Base-by-base conservation (phyloP, 2,797 vertebrate genomes). In the Acanthis flammea region DNA sequence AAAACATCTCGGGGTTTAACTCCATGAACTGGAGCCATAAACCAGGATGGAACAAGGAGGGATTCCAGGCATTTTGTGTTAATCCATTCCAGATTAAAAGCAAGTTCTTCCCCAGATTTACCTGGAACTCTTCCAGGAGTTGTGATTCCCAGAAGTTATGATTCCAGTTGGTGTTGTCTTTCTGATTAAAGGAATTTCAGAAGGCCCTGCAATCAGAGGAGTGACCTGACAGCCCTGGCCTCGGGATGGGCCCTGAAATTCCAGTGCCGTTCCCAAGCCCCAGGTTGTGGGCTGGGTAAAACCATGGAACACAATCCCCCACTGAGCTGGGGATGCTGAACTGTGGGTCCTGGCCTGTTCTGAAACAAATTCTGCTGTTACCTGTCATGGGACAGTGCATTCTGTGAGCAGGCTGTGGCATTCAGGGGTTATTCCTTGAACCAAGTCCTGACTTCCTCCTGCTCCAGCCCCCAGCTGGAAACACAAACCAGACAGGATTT, bases 101-200 rank as follows among this genome's bases (percentile, higher is more conserved):
- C 86, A 76, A 73, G 39, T 53, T 76, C 81, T 87, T 92, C 60
- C 30, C 75, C 86, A 82, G 87, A 35, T 93, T 89, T 61, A 94
- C 89, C 89, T 94, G 94, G 87, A 91, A 17, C 41, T 7, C 27
- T 70, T 87, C 91, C 94, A 94, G 92, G 47, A 93, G 86, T 57
- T 79, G 1, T 58, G 77, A 70, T 92, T 91, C 84, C 86, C 91
- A 90, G 81, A 28, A 93, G 74, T 67, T 71, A 2, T 60, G 74
- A 67, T 89, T 93, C 91, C 88, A 79, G 22, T 14, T 30, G 19
- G 44, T 6, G 57, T 24, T 86, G 86, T 57, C 67, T 76, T 57
- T 65, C 78, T 92, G 91, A 95, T 96, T 76, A 87, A 87, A 94
- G 92, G 63, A 3, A 71, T 92, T 91, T 85, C 66, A 21, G 45